Percentiles rank a stretch among this genome's conserved stretches.
These are phyloP conservation scores for Bombus confusus DNA, from an alignment of 1,140 invertebrate genomes.

Conservation along the genomic window DNA sequence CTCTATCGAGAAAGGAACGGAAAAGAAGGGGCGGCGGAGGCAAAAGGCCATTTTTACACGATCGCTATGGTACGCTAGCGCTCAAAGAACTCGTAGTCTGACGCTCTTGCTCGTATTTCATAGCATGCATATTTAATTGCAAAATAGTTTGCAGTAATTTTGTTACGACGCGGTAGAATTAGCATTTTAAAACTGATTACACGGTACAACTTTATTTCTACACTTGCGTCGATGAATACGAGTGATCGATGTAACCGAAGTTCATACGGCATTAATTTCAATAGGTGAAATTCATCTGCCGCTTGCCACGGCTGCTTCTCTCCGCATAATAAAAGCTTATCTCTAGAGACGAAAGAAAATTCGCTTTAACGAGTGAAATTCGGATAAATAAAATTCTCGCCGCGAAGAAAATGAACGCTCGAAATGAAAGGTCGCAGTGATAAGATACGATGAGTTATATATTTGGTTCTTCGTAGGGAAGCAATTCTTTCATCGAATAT, in stretches of 20 bases:
- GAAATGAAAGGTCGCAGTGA: too few species aligned
- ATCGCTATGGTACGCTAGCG: neutral
- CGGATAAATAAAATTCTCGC: too few species aligned
- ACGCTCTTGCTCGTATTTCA: neutral
- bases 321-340: too few species aligned
- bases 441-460: too few species aligned
- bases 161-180: neutral
- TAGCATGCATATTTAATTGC: neutral
- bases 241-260: too few species aligned
- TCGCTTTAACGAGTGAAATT: neutral
- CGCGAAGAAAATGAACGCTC: too few species aligned
- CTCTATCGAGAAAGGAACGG: conserved; percentile 15
- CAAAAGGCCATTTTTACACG: neutral
- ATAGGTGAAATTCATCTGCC: too few species aligned
- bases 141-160: neutral
- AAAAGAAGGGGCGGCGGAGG: neutral
- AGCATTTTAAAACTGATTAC: neutral
- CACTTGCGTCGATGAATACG: neutral
- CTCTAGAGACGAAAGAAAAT: neutral
- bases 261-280: too few species aligned
- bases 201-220: too few species aligned
- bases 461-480: too few species aligned
- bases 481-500: too few species aligned
- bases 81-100: neutral
- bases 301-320: too few species aligned